phyloP scores from a whole-genome alignment of 2,797 vertebrate genomes.

The Caiman crocodilus region DNA sequence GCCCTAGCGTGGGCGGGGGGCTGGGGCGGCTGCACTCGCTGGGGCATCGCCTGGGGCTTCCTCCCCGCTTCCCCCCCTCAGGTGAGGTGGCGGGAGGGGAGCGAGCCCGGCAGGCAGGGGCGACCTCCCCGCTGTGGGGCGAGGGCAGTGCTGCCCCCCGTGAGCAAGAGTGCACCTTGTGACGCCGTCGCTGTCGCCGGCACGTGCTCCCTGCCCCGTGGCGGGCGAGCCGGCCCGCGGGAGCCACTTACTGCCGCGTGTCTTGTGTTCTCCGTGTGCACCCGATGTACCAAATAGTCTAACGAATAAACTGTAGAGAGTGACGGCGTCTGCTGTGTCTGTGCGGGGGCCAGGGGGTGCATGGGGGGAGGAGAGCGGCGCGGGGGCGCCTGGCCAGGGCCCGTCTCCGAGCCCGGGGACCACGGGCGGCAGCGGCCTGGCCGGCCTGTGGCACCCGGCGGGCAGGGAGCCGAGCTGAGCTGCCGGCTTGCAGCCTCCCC shows the following conservation, averaged over 20 bases:
- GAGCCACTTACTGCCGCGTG: conserved; percentile 79
- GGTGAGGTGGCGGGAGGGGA: not conserved
- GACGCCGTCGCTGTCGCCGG: conserved; percentile 54
- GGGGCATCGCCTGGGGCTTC: too few species aligned
- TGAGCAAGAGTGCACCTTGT: conserved; percentile 39
- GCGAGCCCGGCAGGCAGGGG: not conserved
- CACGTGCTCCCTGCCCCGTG: conserved; percentile 47
- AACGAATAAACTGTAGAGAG: conserved; percentile 79
- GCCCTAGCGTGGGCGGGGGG: not conserved
- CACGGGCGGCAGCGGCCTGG: too few species aligned
- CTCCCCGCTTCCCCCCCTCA: not conserved
- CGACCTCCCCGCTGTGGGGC: not conserved
- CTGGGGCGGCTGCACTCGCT: not conserved
- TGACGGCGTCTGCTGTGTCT: not conserved
- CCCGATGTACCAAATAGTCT: conserved; percentile 89
- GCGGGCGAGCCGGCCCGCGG: not conserved
- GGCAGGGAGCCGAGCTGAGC: not conserved
- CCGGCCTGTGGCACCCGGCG: too few species aligned
- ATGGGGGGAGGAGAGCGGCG: too few species aligned
- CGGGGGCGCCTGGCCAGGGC: too few species aligned
- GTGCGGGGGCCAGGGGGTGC: too few species aligned
- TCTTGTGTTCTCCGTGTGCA: conserved; percentile 87
- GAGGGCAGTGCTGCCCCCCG: not conserved
- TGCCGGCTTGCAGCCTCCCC: not conserved
- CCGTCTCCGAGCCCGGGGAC: too few species aligned